These are phyloP conservation scores for Alosa sapidissima DNA, from an alignment of 2,797 vertebrate species.

Conservation along the genomic window DNA sequence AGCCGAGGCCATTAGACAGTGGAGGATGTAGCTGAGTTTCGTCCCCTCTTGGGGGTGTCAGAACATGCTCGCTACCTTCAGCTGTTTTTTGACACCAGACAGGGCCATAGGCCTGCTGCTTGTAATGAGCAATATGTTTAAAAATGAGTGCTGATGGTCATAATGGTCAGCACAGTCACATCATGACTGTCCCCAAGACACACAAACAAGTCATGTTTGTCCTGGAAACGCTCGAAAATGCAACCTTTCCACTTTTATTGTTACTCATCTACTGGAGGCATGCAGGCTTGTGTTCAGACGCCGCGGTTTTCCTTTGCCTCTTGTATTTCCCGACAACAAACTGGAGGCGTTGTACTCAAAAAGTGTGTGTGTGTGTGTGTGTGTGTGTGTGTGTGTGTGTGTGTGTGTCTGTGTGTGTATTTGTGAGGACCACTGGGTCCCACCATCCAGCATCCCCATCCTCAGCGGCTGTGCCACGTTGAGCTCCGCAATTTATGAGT, in stretches of 20 bases:
- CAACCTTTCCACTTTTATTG: background rate
- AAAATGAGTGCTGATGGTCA: background rate
- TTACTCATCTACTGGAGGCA: background rate
- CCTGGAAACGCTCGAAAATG: background rate
- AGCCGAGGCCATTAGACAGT: background rate
- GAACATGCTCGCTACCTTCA: background rate
- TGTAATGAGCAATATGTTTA: background rate
- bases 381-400: background rate
- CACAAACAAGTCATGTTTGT: background rate
- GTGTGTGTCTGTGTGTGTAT: background rate
- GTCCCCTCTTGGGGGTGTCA: background rate
- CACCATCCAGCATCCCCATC: conserved; percentile 15
- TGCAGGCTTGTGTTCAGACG: background rate
- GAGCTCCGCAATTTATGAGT: conserved; percentile 32
- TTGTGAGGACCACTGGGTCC: background rate
- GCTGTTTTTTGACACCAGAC: background rate
- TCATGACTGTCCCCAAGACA: background rate
- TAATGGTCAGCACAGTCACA: background rate
- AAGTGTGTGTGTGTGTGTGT: background rate
- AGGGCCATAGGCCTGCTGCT: background rate
- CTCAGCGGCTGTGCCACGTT: conserved; percentile 14
- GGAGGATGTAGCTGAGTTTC: background rate
- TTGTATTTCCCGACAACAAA: conserved; percentile 10
- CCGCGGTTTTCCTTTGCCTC: background rate
- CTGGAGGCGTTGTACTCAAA: background rate